These are phyloP conservation scores for Brachionus asplanchnoidis DNA, from an alignment of 1,140 invertebrate species.

Conservation along the genomic window DNA sequence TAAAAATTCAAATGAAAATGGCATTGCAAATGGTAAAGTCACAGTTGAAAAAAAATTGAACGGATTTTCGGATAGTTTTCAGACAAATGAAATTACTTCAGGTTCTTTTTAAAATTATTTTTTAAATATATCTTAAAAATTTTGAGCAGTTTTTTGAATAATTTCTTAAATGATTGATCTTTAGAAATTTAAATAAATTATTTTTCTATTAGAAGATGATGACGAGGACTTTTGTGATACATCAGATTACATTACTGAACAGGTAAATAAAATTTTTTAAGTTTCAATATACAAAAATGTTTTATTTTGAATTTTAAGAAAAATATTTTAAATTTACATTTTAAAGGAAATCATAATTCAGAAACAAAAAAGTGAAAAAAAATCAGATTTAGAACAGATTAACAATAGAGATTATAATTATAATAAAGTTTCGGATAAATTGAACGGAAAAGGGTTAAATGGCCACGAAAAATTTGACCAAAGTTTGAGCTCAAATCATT, in stretches of 20 bases:
- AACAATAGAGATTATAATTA: neutral
- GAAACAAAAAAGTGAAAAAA: neutral
- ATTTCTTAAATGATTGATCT: neutral
- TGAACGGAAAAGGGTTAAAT: neutral
- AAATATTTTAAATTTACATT: too few relatives aligned
- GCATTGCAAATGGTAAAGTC: neutral
- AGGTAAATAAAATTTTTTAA: neutral
- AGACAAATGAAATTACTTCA: slow-evolving; percentile 21
- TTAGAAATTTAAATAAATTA: neutral
- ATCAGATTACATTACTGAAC: slow-evolving; percentile 33
- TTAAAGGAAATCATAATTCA: slow-evolving; percentile 10
- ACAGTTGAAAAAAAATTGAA: neutral
- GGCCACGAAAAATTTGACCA: neutral
- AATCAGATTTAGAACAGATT: neutral
- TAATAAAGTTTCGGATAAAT: neutral
- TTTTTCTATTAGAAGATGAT: neutral
- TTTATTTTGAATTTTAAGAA: too few relatives aligned
- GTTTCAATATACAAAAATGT: too few relatives aligned
- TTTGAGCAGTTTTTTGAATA: neutral
- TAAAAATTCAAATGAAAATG: neutral
- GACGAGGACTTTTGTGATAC: slow-evolving; percentile 40
- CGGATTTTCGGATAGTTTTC: neutral
- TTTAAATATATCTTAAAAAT: neutral
- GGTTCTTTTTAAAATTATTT: neutral
- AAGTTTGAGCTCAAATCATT: neutral